A percentile compares a stretch with the other conserved stretches of the same genome.
These are phyloP conservation scores for Vidua macroura DNA, from an alignment of 2,113 vertebrate genomes.

Conservation along the genomic window DNA sequence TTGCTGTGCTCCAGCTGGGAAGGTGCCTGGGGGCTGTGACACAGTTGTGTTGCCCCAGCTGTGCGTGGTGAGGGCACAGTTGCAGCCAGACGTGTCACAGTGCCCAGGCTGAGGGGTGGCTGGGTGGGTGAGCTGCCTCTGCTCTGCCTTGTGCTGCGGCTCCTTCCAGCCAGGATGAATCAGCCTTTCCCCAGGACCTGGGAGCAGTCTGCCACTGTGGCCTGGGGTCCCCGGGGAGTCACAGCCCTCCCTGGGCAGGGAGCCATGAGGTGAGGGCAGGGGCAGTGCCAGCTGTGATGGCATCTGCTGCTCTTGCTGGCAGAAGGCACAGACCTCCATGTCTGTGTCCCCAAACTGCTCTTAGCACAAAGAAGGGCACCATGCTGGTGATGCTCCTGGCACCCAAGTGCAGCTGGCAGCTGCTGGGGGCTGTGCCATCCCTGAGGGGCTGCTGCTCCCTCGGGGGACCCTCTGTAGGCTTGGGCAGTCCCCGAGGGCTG, in stretches of 20 bases:
- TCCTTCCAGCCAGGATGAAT: background rate
- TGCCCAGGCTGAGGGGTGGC: background rate
- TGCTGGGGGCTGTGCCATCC: fast-evolving
- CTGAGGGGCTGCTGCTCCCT: background rate
- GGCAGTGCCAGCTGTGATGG: background rate
- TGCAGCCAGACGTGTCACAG: fast-evolving
- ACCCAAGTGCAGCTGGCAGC: background rate
- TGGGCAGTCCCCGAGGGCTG: background rate
- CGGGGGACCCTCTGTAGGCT: fast-evolving
- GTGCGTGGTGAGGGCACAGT: fast-evolving
- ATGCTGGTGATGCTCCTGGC: background rate
- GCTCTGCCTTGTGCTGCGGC: background rate
- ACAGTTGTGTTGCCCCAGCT: background rate
- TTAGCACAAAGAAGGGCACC: background rate
- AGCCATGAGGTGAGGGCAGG: background rate
- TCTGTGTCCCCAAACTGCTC: background rate
- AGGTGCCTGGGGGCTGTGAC: fast-evolving
- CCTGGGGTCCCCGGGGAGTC: background rate
- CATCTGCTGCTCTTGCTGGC: slow-evolving; percentile 6
- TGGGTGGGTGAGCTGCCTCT: background rate
- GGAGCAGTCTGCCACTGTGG: background rate
- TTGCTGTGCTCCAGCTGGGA: background rate
- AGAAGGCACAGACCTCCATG: background rate
- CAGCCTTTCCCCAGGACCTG: background rate
- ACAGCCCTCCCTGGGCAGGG: background rate